A percentile compares a stretch with the other conserved stretches of the same genome.
Evolutionary conservation across 2,113 vertebrate genomes (phyloP).

Genomic region (Pelmatolapia mariae): DNA sequence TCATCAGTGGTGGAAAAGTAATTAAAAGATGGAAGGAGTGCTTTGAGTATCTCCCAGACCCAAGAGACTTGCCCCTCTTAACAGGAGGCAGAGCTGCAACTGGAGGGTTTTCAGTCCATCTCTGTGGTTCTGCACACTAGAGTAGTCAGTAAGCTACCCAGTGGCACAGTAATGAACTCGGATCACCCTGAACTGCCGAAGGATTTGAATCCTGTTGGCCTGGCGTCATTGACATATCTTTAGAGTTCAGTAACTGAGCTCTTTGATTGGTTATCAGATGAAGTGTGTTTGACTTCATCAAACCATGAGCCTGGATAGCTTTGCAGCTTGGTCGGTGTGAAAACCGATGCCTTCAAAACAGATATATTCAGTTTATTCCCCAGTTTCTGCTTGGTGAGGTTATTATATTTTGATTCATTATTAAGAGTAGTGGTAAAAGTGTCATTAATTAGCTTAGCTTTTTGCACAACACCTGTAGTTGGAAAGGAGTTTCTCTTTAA

Average conservation of each 20-base stretch:
- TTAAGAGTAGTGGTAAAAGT: not conserved
- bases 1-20: not conserved
- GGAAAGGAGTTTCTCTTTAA: not conserved
- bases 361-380: not conserved
- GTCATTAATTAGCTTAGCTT: not conserved
- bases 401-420: not conserved
- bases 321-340: too few relatives aligned
- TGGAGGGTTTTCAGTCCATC: not conserved
- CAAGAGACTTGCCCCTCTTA: not conserved
- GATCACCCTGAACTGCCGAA: not conserved
- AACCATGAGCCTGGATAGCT: too few relatives aligned
- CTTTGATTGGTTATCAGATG: not conserved
- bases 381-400: not conserved
- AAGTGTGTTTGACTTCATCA: too few relatives aligned
- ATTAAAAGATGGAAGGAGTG: not conserved
- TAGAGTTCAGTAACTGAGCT: not conserved
- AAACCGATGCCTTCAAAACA: not conserved
- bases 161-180: not conserved
- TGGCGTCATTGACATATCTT: not conserved
- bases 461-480: not conserved
- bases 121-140: not conserved
- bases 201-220: not conserved
- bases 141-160: not conserved
- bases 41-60: not conserved
- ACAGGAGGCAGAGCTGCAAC: not conserved